A percentile compares a stretch with the other conserved stretches of the same genome.
Conservation (phyloP, 2,113 vertebrate genomes). For the Platysteira castanea region DNA sequence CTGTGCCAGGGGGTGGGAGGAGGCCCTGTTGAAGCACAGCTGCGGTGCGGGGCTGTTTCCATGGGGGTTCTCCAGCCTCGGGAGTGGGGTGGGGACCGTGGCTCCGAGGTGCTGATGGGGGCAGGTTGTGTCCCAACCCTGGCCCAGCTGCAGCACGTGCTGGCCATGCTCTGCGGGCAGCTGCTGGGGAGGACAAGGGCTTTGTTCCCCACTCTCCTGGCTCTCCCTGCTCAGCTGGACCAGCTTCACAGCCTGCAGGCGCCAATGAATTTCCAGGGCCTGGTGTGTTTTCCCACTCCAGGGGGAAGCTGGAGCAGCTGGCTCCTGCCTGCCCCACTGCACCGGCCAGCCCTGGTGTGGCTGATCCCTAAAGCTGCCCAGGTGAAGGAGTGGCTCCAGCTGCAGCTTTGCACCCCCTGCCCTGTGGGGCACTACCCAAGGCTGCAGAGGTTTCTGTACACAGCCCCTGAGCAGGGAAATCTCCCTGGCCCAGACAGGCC, state of each 20-base stretch:
- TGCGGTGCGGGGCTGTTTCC: background rate
- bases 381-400: background rate
- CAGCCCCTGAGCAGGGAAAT: too few species aligned
- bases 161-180: accelerated
- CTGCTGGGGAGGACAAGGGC: background rate
- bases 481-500: accelerated
- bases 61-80: accelerated
- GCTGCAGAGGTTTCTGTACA: background rate
- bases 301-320: accelerated
- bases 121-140: accelerated
- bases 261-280: accelerated
- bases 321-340: background rate
- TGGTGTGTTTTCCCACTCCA: too few species aligned
- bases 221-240: background rate
- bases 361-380: background rate
- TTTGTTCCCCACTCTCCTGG: background rate
- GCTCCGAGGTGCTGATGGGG: too few species aligned
- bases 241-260: background rate
- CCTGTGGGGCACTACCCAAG: too few species aligned
- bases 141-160: background rate
- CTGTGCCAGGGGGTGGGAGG: accelerated
- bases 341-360: accelerated
- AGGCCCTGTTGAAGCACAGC: background rate
- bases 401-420: background rate
- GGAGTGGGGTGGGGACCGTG: accelerated